Evolutionary conservation across 2,113 vertebrate species (phyloP).

Genomic region (Dipodomys merriami): DNA sequence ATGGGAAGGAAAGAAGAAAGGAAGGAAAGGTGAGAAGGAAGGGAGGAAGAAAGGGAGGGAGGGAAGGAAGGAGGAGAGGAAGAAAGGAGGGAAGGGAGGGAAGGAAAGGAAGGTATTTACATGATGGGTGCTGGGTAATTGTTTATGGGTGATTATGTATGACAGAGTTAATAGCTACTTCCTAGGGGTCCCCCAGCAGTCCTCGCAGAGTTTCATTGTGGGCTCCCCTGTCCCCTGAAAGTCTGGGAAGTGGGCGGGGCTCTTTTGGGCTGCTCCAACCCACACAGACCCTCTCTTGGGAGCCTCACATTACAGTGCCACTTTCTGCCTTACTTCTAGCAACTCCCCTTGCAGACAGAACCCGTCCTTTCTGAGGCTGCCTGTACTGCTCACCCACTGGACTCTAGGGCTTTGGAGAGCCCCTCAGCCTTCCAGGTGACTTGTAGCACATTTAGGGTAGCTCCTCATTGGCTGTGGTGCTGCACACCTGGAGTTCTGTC

Average conservation of each 20-base stretch:
- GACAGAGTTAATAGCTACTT: no score
- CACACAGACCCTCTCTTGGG: neutral
- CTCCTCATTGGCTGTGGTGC: neutral
- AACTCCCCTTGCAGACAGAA: neutral
- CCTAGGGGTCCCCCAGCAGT: no score
- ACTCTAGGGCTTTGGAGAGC: neutral
- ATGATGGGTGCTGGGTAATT: neutral
- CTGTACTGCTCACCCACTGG: no score
- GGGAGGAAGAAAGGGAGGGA: no score
- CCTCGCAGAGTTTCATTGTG: neutral
- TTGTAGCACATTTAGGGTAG: neutral
- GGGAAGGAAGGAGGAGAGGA: no score
- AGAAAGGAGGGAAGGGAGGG: no score
- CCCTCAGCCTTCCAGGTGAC: neutral
- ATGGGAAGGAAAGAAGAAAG: no score
- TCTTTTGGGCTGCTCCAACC: neutral
- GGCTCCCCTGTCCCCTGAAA: neutral
- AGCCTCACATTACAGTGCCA: no score
- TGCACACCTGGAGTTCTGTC: no score
- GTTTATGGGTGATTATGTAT: no score
- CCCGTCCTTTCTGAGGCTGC: neutral
- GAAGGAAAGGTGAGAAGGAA: no score
- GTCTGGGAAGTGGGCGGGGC: neutral
- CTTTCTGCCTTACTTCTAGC: neutral
- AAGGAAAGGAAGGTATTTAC: no score